Conservation (phyloP, 2,888 invertebrate species). For the Lapara coniferarum region DNA sequence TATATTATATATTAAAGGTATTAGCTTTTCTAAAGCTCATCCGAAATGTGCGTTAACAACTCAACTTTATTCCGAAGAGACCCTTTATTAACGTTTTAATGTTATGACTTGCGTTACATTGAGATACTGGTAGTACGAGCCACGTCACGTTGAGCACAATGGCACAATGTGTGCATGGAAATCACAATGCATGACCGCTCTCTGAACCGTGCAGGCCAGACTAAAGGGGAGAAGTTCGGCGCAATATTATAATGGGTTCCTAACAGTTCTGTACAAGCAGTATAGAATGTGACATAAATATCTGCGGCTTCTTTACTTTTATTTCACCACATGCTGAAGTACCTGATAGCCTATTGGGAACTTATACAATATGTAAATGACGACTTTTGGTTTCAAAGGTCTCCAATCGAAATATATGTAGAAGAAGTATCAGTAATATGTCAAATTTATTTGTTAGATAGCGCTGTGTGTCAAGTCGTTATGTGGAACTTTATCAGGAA, state of each 20-base stretch:
- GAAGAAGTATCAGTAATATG: too few relatives aligned
- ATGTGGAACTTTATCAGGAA: too few relatives aligned
- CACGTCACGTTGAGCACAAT: conserved; percentile 25
- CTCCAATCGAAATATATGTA: too few relatives aligned
- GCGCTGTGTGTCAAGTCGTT: too few relatives aligned
- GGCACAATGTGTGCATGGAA: conserved; percentile 49
- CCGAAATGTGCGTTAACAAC: too few relatives aligned
- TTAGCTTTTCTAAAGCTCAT: too few relatives aligned
- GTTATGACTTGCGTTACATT: conserved; percentile 10
- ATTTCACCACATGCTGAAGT: not conserved
- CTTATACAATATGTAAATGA: too few relatives aligned
- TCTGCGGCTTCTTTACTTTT: not conserved
- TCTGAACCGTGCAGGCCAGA: conserved; percentile 69
- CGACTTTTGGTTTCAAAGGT: too few relatives aligned
- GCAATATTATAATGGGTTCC: conserved; percentile 29
- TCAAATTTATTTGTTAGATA: too few relatives aligned
- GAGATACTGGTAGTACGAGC: conserved; percentile 5
- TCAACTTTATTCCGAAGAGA: not conserved
- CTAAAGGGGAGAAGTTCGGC: conserved; percentile 44
- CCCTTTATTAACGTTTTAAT: not conserved
- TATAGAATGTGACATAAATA: not conserved
- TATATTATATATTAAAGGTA: not conserved
- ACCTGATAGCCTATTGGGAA: not conserved
- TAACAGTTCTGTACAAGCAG: conserved; percentile 10
- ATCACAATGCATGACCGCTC: conserved; percentile 69